Conservation (phyloP, 2,113 vertebrate species). For the Equus quagga region DNA sequence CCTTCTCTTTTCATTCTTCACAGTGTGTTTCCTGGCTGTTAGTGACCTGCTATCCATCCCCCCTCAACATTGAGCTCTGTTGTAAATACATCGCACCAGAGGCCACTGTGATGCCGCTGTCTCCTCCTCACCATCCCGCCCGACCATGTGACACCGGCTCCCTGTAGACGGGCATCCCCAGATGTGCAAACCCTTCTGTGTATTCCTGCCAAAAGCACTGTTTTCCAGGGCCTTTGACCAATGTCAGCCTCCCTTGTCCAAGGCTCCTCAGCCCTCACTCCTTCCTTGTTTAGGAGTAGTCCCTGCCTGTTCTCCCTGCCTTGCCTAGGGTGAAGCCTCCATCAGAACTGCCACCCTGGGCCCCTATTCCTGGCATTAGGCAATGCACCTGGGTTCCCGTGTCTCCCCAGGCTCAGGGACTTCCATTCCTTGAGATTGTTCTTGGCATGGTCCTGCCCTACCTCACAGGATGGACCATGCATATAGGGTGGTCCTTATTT, state of each 20-base stretch:
- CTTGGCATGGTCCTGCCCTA: conserved; percentile 69
- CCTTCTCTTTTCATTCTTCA: conserved; percentile 58
- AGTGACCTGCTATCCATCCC: conserved; percentile 80
- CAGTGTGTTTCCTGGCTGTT: conserved; percentile 91
- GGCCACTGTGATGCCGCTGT: conserved; percentile 89
- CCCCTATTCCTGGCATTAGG: conserved; percentile 26
- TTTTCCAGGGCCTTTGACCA: conserved; percentile 60
- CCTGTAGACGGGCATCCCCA: conserved; percentile 80
- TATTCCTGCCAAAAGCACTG: conserved; percentile 73
- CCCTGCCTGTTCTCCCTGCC: conserved; percentile 54
- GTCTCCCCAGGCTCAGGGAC: conserved; percentile 71
- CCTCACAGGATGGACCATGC: conserved; percentile 55
- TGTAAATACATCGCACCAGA: conserved; percentile 90
- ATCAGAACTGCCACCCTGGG: conserved; percentile 8
- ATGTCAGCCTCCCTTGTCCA: conserved; percentile 38
- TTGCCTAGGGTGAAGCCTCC: conserved; percentile 64
- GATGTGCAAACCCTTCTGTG: conserved; percentile 53
- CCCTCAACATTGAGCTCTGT: conserved; percentile 83
- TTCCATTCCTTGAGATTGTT: conserved; percentile 68
- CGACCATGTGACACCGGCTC: conserved; percentile 82
- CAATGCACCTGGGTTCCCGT: conserved; percentile 31
- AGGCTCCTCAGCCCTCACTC: not conserved
- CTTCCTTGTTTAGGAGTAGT: not conserved
- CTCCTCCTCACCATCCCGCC: conserved; percentile 81
- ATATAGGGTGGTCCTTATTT: conserved; percentile 52